Conservation (phyloP, 2,113 vertebrate species). For the Cynoglossus semilaevis region DNA sequence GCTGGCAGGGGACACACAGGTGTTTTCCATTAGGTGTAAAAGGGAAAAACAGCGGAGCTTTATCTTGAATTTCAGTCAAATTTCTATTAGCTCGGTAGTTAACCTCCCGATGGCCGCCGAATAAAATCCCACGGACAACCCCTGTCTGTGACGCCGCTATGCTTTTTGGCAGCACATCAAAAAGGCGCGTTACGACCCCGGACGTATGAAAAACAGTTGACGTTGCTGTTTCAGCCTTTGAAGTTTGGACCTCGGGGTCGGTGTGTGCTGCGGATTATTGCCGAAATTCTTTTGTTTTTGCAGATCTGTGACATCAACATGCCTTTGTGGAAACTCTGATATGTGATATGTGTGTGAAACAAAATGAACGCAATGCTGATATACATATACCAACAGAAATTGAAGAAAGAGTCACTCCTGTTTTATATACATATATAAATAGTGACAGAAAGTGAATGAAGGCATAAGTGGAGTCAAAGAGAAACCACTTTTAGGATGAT, state of each 20-base stretch:
- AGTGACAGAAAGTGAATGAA: constrained; percentile 7
- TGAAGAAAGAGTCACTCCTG: no score
- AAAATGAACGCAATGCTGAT: no score
- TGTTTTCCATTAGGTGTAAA: constrained; percentile 63
- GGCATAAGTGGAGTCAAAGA: constrained; percentile 25
- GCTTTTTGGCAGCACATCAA: constrained; percentile 45
- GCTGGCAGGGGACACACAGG: constrained; percentile 38
- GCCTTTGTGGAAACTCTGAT: constrained; percentile 1
- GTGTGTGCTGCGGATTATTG: constrained; percentile 29
- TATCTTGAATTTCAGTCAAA: constrained; percentile 43
- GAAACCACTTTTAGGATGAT: constrained; percentile 31
- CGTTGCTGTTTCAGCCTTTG: constrained; percentile 48
- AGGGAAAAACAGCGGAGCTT: constrained; percentile 28
- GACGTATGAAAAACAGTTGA: constrained; percentile 31
- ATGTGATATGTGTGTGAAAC: no score
- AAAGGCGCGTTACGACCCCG: constrained; percentile 20
- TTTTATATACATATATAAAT: constrained; percentile 13
- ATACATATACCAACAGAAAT: no score
- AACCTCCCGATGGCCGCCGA: constrained; percentile 33
- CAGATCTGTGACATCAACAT: constrained; percentile 5
- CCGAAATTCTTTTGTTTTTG: constrained; percentile 37
- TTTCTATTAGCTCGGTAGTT: constrained; percentile 42
- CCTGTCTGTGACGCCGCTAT: constrained; percentile 7
- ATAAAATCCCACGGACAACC: constrained; percentile 7
- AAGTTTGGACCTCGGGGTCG: constrained; percentile 33